Base-by-base conservation (phyloP, 2,888 invertebrate genomes). In the Empis stercorea region DNA sequence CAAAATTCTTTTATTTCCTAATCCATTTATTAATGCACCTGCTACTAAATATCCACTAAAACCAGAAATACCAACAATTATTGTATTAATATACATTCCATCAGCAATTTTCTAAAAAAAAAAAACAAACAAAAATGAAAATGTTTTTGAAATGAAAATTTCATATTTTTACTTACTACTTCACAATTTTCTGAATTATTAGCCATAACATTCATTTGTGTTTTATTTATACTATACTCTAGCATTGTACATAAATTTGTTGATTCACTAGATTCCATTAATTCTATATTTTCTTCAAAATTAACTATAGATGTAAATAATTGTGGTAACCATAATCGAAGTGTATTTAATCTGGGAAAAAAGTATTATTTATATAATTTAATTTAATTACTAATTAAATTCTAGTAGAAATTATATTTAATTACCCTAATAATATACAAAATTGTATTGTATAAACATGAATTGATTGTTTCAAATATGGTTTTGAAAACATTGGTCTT, bases 261-360 rank as follows among this genome's bases (percentile, higher is more conserved):
- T 2, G 57, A 52, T n/a, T 11, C 45, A 7, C 10, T 40, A 27
- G 37, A 10, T 1, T 39, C 47, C 20, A 53, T 48, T 3, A 53
- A 50, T 13, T 30, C 47, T 1, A 57, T 59, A 46, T 65, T 57
- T 14, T 64, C 60, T 13, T 63, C 61, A 48, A 66, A 75, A 42
- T 71, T 69, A 16, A 72, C 71, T 40, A 83, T 79, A 63, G 84
- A 81, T 46, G 84, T 79, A 54, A 89, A 88, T 15, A 92, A 72
- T 61, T 89, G 87, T 0, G 91, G 91, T 55, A 89, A 75, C 89
- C 91, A 92, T 30, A 91, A 73, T 14, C 88, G 80, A 36, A 91
- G 71, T 0, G 88, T 87, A 60, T 89, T 89, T 54, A 84, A 71
- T 23, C 84, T 83, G n/a, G n/a, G n/a, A n/a, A 44, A 23, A 16